Evolutionary conservation across 2,888 invertebrate species (phyloP).

Genomic region (Plemyria rubiginata): DNA sequence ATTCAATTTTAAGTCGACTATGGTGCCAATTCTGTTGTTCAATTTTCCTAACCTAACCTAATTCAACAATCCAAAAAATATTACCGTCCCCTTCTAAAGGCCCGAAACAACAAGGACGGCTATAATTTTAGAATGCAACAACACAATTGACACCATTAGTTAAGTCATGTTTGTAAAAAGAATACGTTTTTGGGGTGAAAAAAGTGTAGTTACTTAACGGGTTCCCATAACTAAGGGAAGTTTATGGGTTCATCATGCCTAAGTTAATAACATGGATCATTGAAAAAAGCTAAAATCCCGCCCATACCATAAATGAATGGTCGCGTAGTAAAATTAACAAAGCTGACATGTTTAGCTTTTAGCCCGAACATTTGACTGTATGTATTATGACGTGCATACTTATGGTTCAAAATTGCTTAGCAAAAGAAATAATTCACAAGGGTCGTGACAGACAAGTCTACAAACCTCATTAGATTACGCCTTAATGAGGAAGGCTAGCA

Average conservation of each 20-base stretch:
- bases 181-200: background rate
- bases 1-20: no score
- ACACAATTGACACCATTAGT: no score
- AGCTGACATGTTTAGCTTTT: slow-evolving; percentile 16
- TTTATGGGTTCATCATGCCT: background rate
- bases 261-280: background rate
- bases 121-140: no score
- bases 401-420: slow-evolving; percentile 41
- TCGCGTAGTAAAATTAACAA: slow-evolving; percentile 28
- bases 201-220: background rate
- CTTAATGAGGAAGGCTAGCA: slow-evolving; percentile 61
- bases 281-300: background rate
- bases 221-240: background rate
- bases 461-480: slow-evolving; percentile 60
- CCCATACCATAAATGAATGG: slow-evolving; percentile 9
- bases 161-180: no score
- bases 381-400: background rate
- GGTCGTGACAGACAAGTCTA: slow-evolving; percentile 49
- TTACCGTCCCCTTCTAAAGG: no score
- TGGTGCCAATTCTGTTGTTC: no score
- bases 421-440: slow-evolving; percentile 49
- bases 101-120: no score
- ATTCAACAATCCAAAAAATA: no score
- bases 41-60: no score
- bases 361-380: slow-evolving; percentile 25